These are phyloP conservation scores for Andrena praecox DNA, from an alignment of 2,888 invertebrate genomes.

Conservation along the genomic window DNA sequence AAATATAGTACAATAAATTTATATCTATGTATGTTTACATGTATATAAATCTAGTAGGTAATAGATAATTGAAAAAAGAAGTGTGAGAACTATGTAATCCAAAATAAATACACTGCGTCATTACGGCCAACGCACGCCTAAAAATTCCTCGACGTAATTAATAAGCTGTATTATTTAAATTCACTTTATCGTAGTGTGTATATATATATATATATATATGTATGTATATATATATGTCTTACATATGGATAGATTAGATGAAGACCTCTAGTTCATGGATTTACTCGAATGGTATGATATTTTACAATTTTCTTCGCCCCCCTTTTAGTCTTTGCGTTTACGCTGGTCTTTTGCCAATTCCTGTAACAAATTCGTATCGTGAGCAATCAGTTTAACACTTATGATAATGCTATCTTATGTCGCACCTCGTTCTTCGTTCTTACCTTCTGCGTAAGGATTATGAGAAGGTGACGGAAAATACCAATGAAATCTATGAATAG, in stretches of 20 bases:
- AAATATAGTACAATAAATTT: slow-evolving; percentile 78
- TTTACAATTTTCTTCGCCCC: slow-evolving; percentile 58
- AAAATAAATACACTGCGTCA: slow-evolving; percentile 68
- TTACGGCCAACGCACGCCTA: slow-evolving; percentile 49
- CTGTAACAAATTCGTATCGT: slow-evolving; percentile 53
- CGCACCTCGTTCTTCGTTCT: slow-evolving; percentile 49
- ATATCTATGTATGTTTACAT: slow-evolving; percentile 70
- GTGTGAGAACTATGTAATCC: slow-evolving; percentile 55
- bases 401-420: neutral
- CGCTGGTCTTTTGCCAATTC: slow-evolving; percentile 75
- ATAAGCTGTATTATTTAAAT: slow-evolving; percentile 65
- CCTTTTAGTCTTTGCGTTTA: slow-evolving; percentile 79
- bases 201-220: too few species aligned
- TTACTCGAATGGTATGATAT: slow-evolving; percentile 79
- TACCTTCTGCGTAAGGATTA: slow-evolving; percentile 96
- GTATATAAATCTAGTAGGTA: slow-evolving; percentile 72
- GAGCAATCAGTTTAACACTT: neutral
- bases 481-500: slow-evolving; percentile 98
- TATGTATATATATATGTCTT: slow-evolving; percentile 64
- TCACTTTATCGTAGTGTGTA: slow-evolving; percentile 68
- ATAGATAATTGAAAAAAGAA: slow-evolving; percentile 67
- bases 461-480: slow-evolving; percentile 95
- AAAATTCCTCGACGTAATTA: slow-evolving; percentile 63
- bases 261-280: slow-evolving; percentile 84
- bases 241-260: slow-evolving; percentile 82